Evolutionary conservation across 2,113 vertebrate genomes (phyloP).

Genomic region (Antechinus flavipes): DNA sequence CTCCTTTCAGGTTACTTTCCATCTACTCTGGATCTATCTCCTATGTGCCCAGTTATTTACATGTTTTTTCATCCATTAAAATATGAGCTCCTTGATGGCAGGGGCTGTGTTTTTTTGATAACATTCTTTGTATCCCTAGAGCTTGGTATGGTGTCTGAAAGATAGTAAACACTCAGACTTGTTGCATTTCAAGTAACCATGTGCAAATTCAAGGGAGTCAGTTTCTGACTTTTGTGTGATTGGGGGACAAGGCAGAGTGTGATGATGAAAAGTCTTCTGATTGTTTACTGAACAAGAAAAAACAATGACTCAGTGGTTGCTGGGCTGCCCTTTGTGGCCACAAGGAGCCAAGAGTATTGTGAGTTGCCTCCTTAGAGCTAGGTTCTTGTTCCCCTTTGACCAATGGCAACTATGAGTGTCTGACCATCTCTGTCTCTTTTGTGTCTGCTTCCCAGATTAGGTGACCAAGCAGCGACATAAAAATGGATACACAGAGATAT

Average conservation of each 20-base stretch:
- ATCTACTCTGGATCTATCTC: background rate
- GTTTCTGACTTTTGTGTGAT: background rate
- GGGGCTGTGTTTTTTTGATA: too few relatives aligned
- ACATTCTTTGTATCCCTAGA: too few relatives aligned
- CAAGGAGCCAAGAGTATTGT: background rate
- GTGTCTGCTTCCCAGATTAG: background rate
- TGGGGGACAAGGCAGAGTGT: background rate
- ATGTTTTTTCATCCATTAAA: background rate
- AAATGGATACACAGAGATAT: background rate
- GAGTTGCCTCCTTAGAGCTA: background rate
- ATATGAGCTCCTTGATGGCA: background rate
- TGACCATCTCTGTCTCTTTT: background rate
- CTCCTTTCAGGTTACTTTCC: background rate
- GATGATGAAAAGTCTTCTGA: slow-evolving; percentile 1
- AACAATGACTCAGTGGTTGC: background rate
- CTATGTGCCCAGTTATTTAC: background rate
- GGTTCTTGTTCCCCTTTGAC: background rate
- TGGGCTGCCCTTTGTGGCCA: background rate
- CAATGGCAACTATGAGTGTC: background rate
- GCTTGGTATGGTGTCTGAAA: too few relatives aligned
- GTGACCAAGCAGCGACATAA: background rate
- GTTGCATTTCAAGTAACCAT: background rate
- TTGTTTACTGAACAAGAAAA: background rate
- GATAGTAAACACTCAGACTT: background rate
- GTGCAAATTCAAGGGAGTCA: slow-evolving; percentile 18